Base-by-base conservation (phyloP, 2,797 vertebrate genomes). In the Lindbergichthys nudifrons region DNA sequence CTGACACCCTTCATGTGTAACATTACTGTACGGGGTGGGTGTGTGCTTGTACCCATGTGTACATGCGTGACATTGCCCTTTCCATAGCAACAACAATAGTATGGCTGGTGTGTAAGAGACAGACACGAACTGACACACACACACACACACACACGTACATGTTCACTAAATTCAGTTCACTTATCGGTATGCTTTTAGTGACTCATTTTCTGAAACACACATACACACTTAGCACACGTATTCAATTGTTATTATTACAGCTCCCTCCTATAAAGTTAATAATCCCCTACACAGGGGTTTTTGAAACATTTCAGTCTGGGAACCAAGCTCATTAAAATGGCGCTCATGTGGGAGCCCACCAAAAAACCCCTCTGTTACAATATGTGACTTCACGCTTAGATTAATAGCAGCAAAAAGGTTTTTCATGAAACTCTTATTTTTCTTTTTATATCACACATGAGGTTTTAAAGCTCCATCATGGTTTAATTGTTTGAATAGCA, bases 1-100 rank as follows among this genome's bases (percentile, higher is more conserved):
- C 89, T 92, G 90, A 89, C 91, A 92, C 83, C 86, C 90, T 89
- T 90, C 91, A 92, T 92, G 91, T 93, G 90, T 90, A 91, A 92
- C 90, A 89, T 87, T 84, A 84, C 82, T 82, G 81, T 79, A 39
- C 61, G 36, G 74, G 65, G 76, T 59, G 68, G 56, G 77, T 68
- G 64, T 78, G 61, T 41, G 46, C 39, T 4, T 75, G 64, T 64
- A 23, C 13, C 80, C 58, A 64, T 72, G 87, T 82, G 78, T 73
- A 87, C 79, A 87, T 79, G 82, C 80, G 77, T 89, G 87, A 84
- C 91, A 91, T 87, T 90, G 87, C 79, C 87, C 88, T 90, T 90
- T 89, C 79, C 82, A 74, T 39, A 74, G 81, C 61, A 87, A 88
- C 83, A 89, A 86, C 82, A 87, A 76, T 62, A 87, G 80, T 82